Evolutionary conservation across 2,113 vertebrate species (phyloP).

Genomic region (Turnix velox): DNA sequence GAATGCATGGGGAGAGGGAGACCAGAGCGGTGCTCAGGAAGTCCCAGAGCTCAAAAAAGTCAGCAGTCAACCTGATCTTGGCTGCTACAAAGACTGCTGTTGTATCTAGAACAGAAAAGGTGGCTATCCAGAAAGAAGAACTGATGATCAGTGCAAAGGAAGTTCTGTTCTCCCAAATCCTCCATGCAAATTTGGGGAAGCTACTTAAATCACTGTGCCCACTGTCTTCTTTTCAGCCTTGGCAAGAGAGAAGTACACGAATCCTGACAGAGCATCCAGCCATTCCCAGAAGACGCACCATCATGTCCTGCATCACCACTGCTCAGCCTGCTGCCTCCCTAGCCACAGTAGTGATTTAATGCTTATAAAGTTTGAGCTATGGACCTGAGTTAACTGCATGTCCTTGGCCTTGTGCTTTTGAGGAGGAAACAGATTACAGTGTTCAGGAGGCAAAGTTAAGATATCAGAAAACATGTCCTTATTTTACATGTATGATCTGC

Average conservation of each 20-base stretch:
- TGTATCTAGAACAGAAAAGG: background rate
- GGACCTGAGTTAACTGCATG: background rate
- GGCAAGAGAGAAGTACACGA: rapidly evolving
- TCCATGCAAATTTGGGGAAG: background rate
- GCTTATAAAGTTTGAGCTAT: background rate
- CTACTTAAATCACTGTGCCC: background rate
- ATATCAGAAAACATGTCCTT: background rate
- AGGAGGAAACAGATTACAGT: background rate
- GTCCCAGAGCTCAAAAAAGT: rapidly evolving
- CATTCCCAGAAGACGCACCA: background rate
- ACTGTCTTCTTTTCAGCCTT: background rate
- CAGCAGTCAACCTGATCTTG: rapidly evolving
- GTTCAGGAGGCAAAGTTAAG: background rate
- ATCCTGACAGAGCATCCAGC: rapidly evolving
- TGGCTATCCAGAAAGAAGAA: background rate
- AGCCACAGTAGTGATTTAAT: background rate
- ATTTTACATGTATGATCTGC: background rate
- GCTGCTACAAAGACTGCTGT: background rate
- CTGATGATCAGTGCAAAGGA: background rate
- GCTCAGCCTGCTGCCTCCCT: background rate
- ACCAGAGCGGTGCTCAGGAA: background rate
- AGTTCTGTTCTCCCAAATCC: background rate
- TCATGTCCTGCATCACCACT: too few relatives aligned
- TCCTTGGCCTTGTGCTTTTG: background rate
- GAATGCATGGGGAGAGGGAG: background rate